Evolutionary conservation across 2,113 vertebrate genomes (phyloP).

Genomic region (Anser cygnoides): DNA sequence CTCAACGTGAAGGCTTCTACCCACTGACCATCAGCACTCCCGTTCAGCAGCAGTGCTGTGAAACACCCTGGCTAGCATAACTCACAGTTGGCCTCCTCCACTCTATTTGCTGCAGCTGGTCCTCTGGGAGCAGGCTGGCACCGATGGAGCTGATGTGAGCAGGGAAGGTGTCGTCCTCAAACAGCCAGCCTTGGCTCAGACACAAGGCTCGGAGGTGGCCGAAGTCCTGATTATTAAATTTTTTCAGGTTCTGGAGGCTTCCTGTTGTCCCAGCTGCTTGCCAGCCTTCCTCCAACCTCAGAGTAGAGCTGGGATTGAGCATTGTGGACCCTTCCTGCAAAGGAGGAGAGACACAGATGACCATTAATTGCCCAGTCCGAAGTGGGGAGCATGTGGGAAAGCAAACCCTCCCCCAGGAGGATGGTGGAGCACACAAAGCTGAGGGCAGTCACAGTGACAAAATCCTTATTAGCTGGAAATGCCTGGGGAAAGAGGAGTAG

Average conservation of each 20-base stretch:
- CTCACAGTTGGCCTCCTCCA: slow-evolving; percentile 79
- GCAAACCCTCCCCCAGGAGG: background rate
- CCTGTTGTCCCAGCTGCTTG: background rate
- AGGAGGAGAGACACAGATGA: background rate
- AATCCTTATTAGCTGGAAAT: slow-evolving; percentile 53
- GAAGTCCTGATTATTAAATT: slow-evolving; percentile 75
- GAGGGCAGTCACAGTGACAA: slow-evolving; percentile 18
- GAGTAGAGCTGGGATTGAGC: background rate
- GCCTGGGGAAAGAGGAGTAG: background rate
- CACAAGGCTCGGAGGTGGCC: slow-evolving; percentile 35
- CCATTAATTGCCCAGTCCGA: background rate
- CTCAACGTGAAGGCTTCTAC: background rate
- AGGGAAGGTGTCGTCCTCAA: slow-evolving; percentile 74
- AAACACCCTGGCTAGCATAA: background rate
- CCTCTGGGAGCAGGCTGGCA: slow-evolving; percentile 16
- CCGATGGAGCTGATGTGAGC: slow-evolving; percentile 67
- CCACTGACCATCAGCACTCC: background rate
- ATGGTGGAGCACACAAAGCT: background rate
- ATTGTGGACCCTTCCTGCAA: background rate
- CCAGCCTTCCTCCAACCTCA: background rate
- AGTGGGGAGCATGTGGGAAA: background rate
- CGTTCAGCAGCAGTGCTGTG: accelerated
- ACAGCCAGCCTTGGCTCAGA: slow-evolving; percentile 59
- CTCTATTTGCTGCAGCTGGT: background rate
- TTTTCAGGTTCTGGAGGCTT: slow-evolving; percentile 27